Conservation (phyloP, 2,888 invertebrate genomes). For the Liopterus haemorrhoidalis region DNA sequence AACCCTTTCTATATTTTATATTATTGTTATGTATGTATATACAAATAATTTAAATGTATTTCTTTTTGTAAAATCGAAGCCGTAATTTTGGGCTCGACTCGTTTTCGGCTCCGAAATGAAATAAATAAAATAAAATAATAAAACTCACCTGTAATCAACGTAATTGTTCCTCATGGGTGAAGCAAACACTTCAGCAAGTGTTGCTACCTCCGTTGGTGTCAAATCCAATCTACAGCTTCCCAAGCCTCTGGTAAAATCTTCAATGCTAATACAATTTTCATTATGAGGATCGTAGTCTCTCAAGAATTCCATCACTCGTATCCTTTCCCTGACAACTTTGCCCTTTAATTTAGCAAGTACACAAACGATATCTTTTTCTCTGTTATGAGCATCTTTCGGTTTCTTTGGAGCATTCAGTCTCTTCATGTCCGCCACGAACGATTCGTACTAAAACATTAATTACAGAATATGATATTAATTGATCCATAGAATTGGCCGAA, state of each 20-base stretch:
- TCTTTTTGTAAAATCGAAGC: no score
- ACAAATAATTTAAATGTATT: no score
- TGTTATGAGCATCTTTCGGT: slow-evolving; percentile 37
- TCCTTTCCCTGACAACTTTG: slow-evolving; percentile 61
- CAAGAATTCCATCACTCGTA: slow-evolving; percentile 62
- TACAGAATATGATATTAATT: slow-evolving; percentile 19
- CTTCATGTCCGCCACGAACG: slow-evolving; percentile 42
- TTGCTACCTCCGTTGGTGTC: slow-evolving; percentile 60
- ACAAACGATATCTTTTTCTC: slow-evolving; percentile 61
- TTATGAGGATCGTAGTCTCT: slow-evolving; percentile 59
- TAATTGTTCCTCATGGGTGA: slow-evolving; percentile 55
- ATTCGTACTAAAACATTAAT: slow-evolving; percentile 41
- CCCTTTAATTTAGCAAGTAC: slow-evolving; percentile 71
- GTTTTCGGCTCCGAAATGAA: no score
- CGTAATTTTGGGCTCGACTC: no score
- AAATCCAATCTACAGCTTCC: slow-evolving; percentile 61
- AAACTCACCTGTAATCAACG: slow-evolving; percentile 51
- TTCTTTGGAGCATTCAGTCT: slow-evolving; percentile 41
- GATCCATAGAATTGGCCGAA: background rate
- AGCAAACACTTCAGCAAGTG: slow-evolving; percentile 67
- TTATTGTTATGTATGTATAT: no score
- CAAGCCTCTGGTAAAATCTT: slow-evolving; percentile 67
- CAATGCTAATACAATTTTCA: slow-evolving; percentile 57
- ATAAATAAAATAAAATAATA: no score
- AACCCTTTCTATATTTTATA: no score